Evolutionary conservation across 2,113 vertebrate genomes (phyloP).

Genomic region (Cyrtonyx montezumae): DNA sequence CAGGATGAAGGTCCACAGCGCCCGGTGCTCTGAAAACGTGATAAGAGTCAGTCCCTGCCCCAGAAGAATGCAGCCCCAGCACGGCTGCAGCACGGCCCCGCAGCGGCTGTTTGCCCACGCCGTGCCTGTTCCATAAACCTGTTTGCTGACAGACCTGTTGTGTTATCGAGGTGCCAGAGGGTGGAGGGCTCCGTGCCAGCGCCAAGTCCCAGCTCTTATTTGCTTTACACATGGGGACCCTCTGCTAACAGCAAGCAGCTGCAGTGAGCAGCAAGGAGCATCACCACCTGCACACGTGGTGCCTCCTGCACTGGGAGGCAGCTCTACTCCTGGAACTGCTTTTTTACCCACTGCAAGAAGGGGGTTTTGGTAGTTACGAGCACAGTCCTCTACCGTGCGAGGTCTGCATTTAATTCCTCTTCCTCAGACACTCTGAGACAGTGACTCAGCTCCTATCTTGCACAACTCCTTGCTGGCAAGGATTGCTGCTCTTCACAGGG

Average conservation of each 20-base stretch:
- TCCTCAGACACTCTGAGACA: not conserved
- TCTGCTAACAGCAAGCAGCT: not conserved
- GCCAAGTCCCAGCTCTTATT: not conserved
- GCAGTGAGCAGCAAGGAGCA: not conserved
- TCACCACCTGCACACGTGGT: not conserved
- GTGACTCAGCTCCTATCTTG: not conserved
- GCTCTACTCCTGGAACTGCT: not conserved
- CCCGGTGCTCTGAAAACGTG: not conserved
- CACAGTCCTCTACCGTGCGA: not conserved
- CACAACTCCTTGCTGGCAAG: not conserved
- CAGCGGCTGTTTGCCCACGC: not conserved
- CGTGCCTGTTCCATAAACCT: not conserved
- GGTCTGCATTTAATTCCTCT: not conserved
- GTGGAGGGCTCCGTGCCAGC: not conserved
- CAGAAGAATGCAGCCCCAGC: not conserved
- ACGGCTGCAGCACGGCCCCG: not conserved
- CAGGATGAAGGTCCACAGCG: not conserved
- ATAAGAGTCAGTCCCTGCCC: constrained; percentile 9
- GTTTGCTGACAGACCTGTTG: not conserved
- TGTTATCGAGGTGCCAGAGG: not conserved
- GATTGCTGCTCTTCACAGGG: not conserved
- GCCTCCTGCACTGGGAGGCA: not conserved
- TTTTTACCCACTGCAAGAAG: not conserved
- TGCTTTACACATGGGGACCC: not conserved
- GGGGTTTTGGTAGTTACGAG: not conserved